Conservation (phyloP, 1,140 invertebrate species). For the Acromyrmex heyeri region DNA sequence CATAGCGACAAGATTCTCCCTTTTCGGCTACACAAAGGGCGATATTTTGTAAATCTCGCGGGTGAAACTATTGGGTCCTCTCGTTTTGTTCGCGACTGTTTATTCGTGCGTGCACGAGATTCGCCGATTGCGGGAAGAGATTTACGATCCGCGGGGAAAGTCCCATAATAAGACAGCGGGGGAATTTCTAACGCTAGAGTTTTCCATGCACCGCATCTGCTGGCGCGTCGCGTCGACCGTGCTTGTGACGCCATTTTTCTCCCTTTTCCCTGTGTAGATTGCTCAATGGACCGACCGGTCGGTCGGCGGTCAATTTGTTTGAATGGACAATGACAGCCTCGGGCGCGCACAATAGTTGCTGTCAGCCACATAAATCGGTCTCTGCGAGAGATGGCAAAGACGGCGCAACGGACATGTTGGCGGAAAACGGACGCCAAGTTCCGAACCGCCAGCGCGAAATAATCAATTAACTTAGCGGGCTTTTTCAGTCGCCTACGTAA, state of each 20-base stretch:
- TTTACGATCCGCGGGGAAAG: conserved; percentile 44
- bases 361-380: conserved; percentile 79
- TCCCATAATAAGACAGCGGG: conserved; percentile 50
- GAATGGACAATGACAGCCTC: conserved; percentile 78
- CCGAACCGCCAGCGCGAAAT: conserved; percentile 18
- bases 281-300: conserved; percentile 77
- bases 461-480: conserved; percentile 13
- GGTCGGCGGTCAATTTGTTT: conserved; percentile 80
- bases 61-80: neutral
- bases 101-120: conserved; percentile 40
- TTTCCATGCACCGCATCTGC: conserved; percentile 73
- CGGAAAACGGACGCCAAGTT: conserved; percentile 42
- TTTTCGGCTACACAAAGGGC: neutral
- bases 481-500: neutral
- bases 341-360: conserved; percentile 73
- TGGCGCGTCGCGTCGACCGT: conserved; percentile 34
- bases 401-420: conserved; percentile 44
- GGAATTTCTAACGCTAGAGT: conserved; percentile 49
- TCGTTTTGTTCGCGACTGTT: conserved; percentile 40
- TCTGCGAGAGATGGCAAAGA: conserved; percentile 74
- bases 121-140: conserved; percentile 32
- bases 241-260: conserved; percentile 74
- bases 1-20: neutral
- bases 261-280: conserved; percentile 77
- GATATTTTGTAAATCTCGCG: conserved; percentile 51